These are phyloP conservation scores for Orthosia incerta DNA, from an alignment of 2,888 invertebrate species.

Conservation along the genomic window DNA sequence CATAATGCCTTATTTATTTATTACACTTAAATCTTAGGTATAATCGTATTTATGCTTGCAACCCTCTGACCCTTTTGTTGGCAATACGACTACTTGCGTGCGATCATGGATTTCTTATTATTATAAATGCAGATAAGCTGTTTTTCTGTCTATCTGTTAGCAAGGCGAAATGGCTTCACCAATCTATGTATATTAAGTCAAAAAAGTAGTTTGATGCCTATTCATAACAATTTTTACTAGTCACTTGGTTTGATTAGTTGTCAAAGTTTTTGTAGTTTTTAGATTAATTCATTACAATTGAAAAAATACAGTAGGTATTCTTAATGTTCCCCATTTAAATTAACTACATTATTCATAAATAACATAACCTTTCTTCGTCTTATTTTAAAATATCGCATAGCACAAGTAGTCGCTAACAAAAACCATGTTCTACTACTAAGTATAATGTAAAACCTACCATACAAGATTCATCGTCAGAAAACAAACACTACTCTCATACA, in stretches of 20 bases:
- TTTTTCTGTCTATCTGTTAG: not conserved
- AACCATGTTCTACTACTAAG: conserved; percentile 9
- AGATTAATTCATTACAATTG: too few species aligned
- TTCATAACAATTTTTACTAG: too few species aligned
- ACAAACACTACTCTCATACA: not conserved
- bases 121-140: not conserved
- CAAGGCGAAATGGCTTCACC: fast-evolving
- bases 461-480: not conserved
- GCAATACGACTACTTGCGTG: conserved; percentile 38
- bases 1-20: conserved; percentile 58
- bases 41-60: conserved; percentile 51
- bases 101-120: not conserved
- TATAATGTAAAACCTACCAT: conserved; percentile 37
- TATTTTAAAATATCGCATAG: not conserved
- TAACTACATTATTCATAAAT: too few species aligned
- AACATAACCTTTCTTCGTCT: not conserved
- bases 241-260: too few species aligned
- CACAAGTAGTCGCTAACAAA: conserved; percentile 8
- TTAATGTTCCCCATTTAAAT: too few species aligned
- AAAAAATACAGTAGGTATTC: too few species aligned
- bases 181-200: not conserved
- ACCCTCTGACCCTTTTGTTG: conserved; percentile 39
- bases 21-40: conserved; percentile 65
- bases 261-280: too few species aligned
- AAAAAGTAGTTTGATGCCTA: not conserved